A percentile compares a stretch with the other conserved stretches of the same genome.
phyloP scores from a whole-genome alignment of 35 echinoderm and acorn worm genomes.

The Ophiothrix spiculata region DNA sequence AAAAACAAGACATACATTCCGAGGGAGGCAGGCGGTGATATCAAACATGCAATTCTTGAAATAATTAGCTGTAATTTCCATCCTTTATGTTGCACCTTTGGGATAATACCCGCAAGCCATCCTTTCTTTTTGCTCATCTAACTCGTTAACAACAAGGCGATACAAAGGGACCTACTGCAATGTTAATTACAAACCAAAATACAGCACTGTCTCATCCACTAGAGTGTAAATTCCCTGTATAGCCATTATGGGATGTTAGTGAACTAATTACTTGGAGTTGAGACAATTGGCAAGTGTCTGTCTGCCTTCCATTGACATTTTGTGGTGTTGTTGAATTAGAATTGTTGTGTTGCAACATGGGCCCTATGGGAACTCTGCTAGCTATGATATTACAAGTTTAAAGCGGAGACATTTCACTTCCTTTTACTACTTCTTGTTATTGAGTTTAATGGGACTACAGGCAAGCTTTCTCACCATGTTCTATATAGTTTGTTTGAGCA shows the following conservation, averaged over 20 bases:
- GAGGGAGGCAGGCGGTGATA: background rate
- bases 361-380: background rate
- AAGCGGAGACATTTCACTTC: background rate
- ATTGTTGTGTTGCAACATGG: background rate
- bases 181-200: constrained; percentile 7
- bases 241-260: background rate
- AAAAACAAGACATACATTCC: too few relatives aligned
- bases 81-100: background rate
- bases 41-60: background rate
- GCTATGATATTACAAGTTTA: background rate
- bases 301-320: constrained; percentile 11
- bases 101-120: background rate
- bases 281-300: background rate
- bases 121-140: background rate
- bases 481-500: too few relatives aligned
- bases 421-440: background rate
- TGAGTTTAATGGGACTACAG: background rate
- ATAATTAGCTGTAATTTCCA: background rate
- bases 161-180: background rate
- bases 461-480: too few relatives aligned
- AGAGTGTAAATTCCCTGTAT: background rate
- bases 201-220: background rate
- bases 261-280: background rate
- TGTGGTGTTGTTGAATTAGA: background rate
- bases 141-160: too few relatives aligned